Evolutionary conservation across 2,113 vertebrate species (phyloP), one percentile per base, ranked within the genome.

Genomic region (Fregetta grallaria): DNA sequence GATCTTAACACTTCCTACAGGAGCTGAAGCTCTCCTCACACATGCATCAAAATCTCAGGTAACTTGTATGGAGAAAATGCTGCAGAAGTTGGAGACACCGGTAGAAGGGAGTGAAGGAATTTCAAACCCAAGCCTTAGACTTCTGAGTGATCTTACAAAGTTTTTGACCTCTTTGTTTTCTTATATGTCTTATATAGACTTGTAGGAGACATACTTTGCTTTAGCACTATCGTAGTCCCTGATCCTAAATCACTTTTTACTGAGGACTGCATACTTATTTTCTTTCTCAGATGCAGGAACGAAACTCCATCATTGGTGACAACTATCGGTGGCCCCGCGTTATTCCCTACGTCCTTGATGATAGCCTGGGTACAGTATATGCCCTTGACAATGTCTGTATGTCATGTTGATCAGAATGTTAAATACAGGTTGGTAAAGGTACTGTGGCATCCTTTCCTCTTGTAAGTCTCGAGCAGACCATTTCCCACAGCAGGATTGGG

Each of bases 271-370:
- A 21, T 66, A 13, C 36, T 79, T 90, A 25, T 47, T 90, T 91
- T 97, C 58, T 75, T 91, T 95, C 73, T 70, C 89, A 98, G 97
- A 49, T 42, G 42, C 97, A 98, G 96, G 97, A 91, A 38, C 98
- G 98, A n/a, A 99, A 99, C 94, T 98, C 99, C 59, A 98, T 99
- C 63, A 98, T 99, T 72, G 99, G 98, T n/a, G 98, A 99, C 18
- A 27, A 92, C 7, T 99, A 99, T 89, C 98, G 98, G 77, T 99
- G 99, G 99, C 99, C 99, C 34, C 98, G 94, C 13, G 98, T 97
- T 3, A 96, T 99, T 68, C 99, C 99, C 7, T 99, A 99, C 18
- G 98, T 99, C 84, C 97, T 99, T 83, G 99, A 99, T 38, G 98
- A 99, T 80, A 98, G 98, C 88, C 96, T 99, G 68, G 99, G 99